Percentiles rank a stretch among this genome's conserved stretches.
Conservation (phyloP, 2,888 invertebrate genomes). For the Scotopteryx bipunctaria region DNA sequence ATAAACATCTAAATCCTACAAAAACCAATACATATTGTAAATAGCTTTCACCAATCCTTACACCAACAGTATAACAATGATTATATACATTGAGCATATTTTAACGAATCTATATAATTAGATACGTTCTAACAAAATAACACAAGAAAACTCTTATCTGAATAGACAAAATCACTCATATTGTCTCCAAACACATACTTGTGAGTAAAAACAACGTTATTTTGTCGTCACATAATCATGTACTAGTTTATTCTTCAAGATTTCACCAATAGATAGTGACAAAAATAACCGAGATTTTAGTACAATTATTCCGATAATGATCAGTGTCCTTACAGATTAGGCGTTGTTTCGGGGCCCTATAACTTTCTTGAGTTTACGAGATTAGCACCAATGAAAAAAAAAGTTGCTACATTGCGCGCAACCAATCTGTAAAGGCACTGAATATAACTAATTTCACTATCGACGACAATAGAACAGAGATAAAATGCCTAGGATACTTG, state of each 20-base stretch:
- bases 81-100: conserved; percentile 72
- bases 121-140: conserved; percentile 1
- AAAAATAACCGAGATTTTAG: too few species aligned
- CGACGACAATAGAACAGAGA: conserved; percentile 18
- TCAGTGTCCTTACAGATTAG: too few species aligned
- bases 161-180: background rate
- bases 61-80: conserved; percentile 56
- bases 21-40: conserved; percentile 54
- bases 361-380: too few species aligned
- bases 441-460: background rate
- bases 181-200: conserved; percentile 4
- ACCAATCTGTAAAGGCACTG: background rate
- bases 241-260: background rate
- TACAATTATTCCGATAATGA: too few species aligned
- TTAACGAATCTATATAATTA: conserved; percentile 25
- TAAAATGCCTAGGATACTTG: conserved; percentile 28
- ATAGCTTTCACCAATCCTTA: conserved; percentile 67
- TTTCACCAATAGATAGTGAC: too few species aligned
- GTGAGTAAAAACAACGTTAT: background rate
- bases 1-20: conserved; percentile 35
- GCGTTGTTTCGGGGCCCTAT: too few species aligned
- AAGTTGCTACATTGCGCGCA: too few species aligned
- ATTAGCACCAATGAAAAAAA: too few species aligned
- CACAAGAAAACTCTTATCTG: background rate
- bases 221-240: background rate